These are phyloP conservation scores for Mactromeris polynyma DNA, from an alignment of 2,888 invertebrate species.

Conservation along the genomic window DNA sequence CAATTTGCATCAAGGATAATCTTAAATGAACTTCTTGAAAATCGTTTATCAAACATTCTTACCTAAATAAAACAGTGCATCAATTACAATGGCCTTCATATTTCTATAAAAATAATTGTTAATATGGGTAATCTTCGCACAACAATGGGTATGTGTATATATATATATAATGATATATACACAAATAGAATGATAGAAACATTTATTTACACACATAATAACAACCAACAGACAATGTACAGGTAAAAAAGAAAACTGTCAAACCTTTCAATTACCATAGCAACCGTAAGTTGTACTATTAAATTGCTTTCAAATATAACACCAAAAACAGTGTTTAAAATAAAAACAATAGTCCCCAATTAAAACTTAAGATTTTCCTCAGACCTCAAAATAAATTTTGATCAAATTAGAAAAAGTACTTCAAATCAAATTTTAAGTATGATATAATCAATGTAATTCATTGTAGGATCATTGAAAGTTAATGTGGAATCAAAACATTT, in stretches of 20 bases:
- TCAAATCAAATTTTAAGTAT: no score
- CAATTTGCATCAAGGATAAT: no score
- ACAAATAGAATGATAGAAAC: neutral
- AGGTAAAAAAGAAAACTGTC: constrained; percentile 7
- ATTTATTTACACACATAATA: neutral
- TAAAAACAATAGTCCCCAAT: neutral
- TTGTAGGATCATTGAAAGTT: no score
- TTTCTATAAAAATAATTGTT: constrained; percentile 14
- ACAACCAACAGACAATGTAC: neutral
- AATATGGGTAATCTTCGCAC: constrained; percentile 2
- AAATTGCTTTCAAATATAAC: neutral
- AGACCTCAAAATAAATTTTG: neutral
- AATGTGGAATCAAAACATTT: no score
- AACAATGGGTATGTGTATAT: neutral
- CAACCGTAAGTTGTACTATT: neutral
- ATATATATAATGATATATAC: neutral
- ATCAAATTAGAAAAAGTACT: no score
- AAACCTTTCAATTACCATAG: constrained; percentile 1
- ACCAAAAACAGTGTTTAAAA: neutral
- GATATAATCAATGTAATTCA: no score
- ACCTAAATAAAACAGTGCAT: no score
- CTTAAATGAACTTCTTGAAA: no score
- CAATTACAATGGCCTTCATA: neutral
- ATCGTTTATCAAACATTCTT: no score
- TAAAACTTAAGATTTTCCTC: neutral